Conservation (phyloP, 2,888 invertebrate species). For the Nasonovia ribisnigri region DNA sequence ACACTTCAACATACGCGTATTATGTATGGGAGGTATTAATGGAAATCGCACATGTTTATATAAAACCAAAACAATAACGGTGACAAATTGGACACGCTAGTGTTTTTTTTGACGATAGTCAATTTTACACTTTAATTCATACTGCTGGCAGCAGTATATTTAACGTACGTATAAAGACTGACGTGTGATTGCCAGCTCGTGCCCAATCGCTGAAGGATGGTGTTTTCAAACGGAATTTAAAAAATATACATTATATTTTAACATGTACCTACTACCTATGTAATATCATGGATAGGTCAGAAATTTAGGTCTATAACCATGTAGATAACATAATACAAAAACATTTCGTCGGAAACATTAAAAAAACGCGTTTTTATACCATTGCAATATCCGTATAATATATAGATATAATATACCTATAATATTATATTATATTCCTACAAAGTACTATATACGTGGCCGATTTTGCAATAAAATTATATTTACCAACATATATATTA, state of each 20-base stretch:
- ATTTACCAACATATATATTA: too few species aligned
- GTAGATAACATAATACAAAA: neutral
- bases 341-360: neutral
- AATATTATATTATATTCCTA: too few species aligned
- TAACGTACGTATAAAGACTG: neutral
- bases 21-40: neutral
- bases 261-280: too few species aligned
- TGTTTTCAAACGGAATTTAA: neutral
- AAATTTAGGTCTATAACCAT: too few species aligned
- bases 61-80: neutral
- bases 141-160: neutral
- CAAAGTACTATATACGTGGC: neutral
- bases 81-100: slow-evolving; percentile 24
- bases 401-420: neutral
- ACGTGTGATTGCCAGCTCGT: neutral
- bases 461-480: neutral
- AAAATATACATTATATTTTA: neutral
- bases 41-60: neutral
- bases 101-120: too few species aligned
- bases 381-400: neutral
- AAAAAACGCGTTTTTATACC: neutral
- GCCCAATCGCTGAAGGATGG: neutral
- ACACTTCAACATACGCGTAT: neutral
- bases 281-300: too few species aligned
- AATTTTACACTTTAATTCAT: neutral